Base-by-base conservation (phyloP, 2,888 invertebrate genomes). In the Callinectes sapidus region DNA sequence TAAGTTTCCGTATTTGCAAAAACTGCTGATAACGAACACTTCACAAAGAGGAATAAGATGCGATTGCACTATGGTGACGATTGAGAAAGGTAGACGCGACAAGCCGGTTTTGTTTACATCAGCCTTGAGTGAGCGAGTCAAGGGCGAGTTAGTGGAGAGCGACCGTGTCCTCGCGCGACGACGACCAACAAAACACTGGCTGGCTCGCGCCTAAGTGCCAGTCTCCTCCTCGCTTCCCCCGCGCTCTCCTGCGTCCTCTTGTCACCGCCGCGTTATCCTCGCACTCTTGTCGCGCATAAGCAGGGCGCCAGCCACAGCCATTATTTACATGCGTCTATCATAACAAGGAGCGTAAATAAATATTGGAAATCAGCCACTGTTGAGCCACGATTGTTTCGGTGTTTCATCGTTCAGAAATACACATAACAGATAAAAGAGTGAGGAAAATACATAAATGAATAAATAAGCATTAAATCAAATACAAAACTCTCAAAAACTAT, bases 151-250 rank as follows among this genome's bases (percentile, higher is more conserved):
- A 16, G 81, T 81, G 81, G 32, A 35, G 81, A 81, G 81, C 81
- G 81, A 81, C 81, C 35, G 35, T 81, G 81, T 35, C 81, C 81
- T 32, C 3, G 16, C 81, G 35, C 81, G 81, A 81, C 81, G 35
- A 81, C 81, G 35, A 81, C 81, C 81, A 81, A 81, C 81, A 81
- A 32, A 81, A 81, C 81, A 81, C 81, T 81, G 81, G 35, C 81
- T 81, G 35, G 16, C 81, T 81, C 81, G 35, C 81, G 81, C 32
- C 35, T 16, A 32, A 81, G 81, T 81, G 81, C 81, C 81, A 81
- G 81, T 35, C 35, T 32, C 81, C 81, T 35, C 81, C 81, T 81
- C 16, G 81, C 81, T 18, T 81, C 81, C 81, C 28, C 81, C 35
- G 32, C 81, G 81, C 81, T 81, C 71, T 77, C 71, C 28, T n/a